Percentiles rank a stretch among this genome's conserved stretches.
Conservation (phyloP, 2,888 invertebrate species). For the Metallyticus violacea region DNA sequence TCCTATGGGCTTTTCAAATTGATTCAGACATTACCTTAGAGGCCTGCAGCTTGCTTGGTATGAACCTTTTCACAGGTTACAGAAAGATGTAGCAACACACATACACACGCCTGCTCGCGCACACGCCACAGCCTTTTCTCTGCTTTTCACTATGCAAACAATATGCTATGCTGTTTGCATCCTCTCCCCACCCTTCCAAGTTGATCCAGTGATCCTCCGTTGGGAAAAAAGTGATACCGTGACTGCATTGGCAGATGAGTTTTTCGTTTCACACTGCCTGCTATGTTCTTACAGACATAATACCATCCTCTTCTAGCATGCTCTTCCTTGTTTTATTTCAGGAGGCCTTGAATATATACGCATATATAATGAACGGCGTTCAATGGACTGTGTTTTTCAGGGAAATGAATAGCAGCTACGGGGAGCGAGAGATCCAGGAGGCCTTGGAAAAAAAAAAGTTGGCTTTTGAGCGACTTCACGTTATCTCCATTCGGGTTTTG, state of each 20-base stretch:
- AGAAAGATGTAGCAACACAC: neutral
- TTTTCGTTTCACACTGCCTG: neutral
- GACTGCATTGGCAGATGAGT: slow-evolving; percentile 26
- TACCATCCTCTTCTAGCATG: neutral
- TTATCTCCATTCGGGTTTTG: neutral
- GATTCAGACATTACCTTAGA: slow-evolving; percentile 29
- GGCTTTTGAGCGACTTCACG: neutral
- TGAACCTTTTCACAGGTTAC: slow-evolving; percentile 11
- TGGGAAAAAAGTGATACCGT: slow-evolving; percentile 20
- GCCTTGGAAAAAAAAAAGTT: neutral
- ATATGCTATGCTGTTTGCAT: slow-evolving; percentile 32
- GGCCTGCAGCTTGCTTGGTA: slow-evolving; percentile 15
- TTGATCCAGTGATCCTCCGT: slow-evolving; percentile 28
- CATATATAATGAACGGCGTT: neutral
- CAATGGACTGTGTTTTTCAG: neutral
- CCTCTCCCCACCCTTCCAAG: slow-evolving; percentile 4
- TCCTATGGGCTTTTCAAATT: slow-evolving; percentile 28
- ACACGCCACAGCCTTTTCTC: neutral
- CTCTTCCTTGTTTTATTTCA: neutral
- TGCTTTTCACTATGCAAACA: slow-evolving; percentile 29
- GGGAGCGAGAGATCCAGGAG: neutral
- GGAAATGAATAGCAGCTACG: neutral
- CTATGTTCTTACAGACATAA: neutral
- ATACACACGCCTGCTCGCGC: neutral
- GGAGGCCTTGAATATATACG: neutral